These are phyloP conservation scores for Rhynchomys soricoides DNA, from an alignment of 2,113 vertebrate species.

Conservation along the genomic window DNA sequence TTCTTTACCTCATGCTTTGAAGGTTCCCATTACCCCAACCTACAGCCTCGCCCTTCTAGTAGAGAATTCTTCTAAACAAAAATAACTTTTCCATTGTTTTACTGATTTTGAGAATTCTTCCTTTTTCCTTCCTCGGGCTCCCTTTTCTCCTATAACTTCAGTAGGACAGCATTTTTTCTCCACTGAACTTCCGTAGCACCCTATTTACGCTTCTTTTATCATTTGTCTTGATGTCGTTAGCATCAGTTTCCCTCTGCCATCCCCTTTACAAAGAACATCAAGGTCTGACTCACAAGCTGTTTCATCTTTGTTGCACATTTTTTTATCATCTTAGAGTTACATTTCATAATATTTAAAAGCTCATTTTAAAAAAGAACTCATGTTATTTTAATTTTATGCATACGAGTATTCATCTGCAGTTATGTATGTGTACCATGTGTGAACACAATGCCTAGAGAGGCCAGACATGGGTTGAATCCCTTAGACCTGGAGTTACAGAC, in stretches of 20 bases:
- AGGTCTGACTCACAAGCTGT: neutral
- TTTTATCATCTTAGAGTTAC: slow-evolving; percentile 28
- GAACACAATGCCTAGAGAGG: neutral
- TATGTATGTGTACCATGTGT: neutral
- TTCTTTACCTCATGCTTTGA: neutral
- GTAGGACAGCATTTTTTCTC: neutral
- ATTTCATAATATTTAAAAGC: slow-evolving; percentile 15
- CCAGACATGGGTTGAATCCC: neutral
- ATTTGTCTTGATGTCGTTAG: neutral
- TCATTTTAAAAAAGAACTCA: neutral
- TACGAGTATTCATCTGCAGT: neutral
- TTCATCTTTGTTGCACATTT: neutral
- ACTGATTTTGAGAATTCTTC: neutral
- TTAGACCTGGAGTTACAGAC: neutral
- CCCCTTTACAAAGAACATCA: neutral
- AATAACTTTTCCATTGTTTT: neutral
- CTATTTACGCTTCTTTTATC: neutral
- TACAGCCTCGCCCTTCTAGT: neutral
- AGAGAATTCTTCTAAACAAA: neutral
- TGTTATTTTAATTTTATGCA: neutral
- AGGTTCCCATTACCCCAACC: neutral
- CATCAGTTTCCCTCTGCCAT: neutral
- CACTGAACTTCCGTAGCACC: neutral
- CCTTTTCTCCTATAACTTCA: neutral
- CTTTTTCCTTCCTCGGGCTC: too few species aligned